Evolutionary conservation across 2,888 invertebrate species (phyloP).

Genomic region (Acleris sparsana): DNA sequence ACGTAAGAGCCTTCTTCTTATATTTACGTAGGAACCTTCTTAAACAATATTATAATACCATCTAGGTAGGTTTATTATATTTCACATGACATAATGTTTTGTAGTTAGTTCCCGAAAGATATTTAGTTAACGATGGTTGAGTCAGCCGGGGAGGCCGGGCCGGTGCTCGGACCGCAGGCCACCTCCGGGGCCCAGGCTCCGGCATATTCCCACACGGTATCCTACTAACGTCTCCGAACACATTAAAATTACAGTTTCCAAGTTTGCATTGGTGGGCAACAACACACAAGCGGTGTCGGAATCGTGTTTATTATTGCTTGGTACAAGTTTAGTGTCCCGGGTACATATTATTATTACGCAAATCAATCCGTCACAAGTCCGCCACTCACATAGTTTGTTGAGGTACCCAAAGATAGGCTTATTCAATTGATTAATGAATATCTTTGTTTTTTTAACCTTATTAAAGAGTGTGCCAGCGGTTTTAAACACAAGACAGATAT

Average conservation of each 20-base stretch:
- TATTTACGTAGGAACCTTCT: no score
- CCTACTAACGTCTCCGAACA: slow-evolving; percentile 72
- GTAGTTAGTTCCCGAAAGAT: slow-evolving; percentile 41
- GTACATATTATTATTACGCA: slow-evolving; percentile 69
- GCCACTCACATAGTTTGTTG: background rate
- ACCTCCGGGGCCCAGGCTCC: slow-evolving; percentile 57
- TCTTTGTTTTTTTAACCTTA: no score
- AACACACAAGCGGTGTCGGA: slow-evolving; percentile 66
- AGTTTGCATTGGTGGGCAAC: slow-evolving; percentile 57
- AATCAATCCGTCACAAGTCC: slow-evolving; percentile 48
- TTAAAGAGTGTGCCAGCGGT: no score
- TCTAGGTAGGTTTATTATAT: no score
- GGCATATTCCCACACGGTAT: slow-evolving; percentile 63
- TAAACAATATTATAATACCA: no score
- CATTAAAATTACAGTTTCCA: slow-evolving; percentile 81
- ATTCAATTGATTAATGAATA: no score
- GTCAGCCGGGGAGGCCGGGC: slow-evolving; percentile 41
- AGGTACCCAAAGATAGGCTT: background rate
- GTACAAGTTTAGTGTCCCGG: slow-evolving; percentile 60
- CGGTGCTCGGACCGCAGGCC: slow-evolving; percentile 44
- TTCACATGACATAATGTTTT: slow-evolving; percentile 31
- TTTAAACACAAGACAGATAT: no score
- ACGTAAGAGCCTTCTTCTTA: no score
- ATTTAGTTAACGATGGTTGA: slow-evolving; percentile 54
- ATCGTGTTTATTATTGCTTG: slow-evolving; percentile 77